These are phyloP conservation scores for Burhinus oedicnemus DNA, from an alignment of 2,113 vertebrate species.

Conservation along the genomic window DNA sequence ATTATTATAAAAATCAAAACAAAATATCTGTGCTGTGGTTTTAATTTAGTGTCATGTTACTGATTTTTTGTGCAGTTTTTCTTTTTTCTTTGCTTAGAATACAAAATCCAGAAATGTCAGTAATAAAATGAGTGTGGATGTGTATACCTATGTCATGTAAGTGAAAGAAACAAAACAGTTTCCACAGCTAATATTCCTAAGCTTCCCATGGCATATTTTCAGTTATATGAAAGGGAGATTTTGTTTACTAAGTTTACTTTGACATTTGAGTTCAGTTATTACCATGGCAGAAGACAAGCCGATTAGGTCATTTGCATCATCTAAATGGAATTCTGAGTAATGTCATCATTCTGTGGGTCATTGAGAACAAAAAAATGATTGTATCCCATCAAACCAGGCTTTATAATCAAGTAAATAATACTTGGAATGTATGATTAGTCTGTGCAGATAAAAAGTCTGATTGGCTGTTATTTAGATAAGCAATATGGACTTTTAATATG, in stretches of 20 bases:
- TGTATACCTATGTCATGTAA: background rate
- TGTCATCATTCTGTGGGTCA: background rate
- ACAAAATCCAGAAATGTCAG: background rate
- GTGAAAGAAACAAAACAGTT: background rate
- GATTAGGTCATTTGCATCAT: conserved; percentile 61
- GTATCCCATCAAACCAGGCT: conserved; percentile 60
- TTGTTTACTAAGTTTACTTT: conserved; percentile 30
- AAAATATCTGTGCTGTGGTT: background rate
- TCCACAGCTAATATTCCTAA: background rate
- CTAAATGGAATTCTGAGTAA: conserved; percentile 62
- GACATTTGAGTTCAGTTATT: conserved; percentile 60
- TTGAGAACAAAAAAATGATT: conserved; percentile 64
- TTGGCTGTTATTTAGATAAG: conserved; percentile 7
- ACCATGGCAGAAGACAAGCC: conserved; percentile 16
- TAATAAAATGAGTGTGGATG: background rate
- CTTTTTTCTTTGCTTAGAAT: background rate
- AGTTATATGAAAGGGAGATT: background rate
- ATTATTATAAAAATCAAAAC: background rate
- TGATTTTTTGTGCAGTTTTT: background rate
- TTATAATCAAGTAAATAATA: conserved; percentile 65
- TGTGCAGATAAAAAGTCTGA: background rate
- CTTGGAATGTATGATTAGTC: conserved; percentile 28
- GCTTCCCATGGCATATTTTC: background rate
- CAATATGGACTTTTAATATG: background rate
- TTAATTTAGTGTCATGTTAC: background rate